Evolutionary conservation across 2,888 invertebrate species (phyloP).

Genomic region (Acrobasis consociella): DNA sequence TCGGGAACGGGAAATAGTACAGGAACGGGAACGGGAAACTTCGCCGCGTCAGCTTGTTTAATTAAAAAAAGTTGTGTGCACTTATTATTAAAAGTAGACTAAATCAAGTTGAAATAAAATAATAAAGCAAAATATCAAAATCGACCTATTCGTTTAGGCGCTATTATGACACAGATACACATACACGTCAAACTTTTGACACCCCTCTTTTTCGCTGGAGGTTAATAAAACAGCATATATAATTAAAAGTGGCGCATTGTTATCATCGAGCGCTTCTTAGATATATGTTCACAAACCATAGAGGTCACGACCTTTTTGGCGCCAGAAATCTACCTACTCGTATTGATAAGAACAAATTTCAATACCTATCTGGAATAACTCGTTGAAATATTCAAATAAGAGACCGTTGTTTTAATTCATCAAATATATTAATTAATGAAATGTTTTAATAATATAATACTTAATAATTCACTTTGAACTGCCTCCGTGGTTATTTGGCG

Average conservation of each 20-base stretch:
- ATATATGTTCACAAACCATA: constrained; percentile 38
- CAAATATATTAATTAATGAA: not conserved
- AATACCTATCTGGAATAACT: constrained; percentile 28
- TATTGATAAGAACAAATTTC: constrained; percentile 40
- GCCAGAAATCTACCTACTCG: constrained; percentile 46
- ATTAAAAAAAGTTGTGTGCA: too few relatives aligned
- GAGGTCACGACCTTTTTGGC: constrained; percentile 52
- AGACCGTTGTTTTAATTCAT: constrained; percentile 13
- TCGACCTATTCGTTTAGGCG: too few relatives aligned
- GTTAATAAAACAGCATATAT: not conserved
- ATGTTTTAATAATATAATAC: not conserved
- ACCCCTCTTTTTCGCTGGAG: too few relatives aligned
- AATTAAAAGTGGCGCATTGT: constrained; percentile 3
- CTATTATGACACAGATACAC: not conserved
- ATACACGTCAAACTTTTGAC: not conserved
- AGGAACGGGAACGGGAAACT: too few relatives aligned
- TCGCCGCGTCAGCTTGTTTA: too few relatives aligned
- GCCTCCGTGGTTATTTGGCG: not conserved
- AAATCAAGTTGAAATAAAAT: too few relatives aligned
- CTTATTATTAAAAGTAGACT: too few relatives aligned
- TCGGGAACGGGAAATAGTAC: too few relatives aligned
- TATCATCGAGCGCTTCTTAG: constrained; percentile 31
- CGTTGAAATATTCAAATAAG: not conserved
- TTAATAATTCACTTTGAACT: not conserved
- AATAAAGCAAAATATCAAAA: too few relatives aligned